phyloP scores from a whole-genome alignment of 2,113 vertebrate species.

The Tursiops truncatus region DNA sequence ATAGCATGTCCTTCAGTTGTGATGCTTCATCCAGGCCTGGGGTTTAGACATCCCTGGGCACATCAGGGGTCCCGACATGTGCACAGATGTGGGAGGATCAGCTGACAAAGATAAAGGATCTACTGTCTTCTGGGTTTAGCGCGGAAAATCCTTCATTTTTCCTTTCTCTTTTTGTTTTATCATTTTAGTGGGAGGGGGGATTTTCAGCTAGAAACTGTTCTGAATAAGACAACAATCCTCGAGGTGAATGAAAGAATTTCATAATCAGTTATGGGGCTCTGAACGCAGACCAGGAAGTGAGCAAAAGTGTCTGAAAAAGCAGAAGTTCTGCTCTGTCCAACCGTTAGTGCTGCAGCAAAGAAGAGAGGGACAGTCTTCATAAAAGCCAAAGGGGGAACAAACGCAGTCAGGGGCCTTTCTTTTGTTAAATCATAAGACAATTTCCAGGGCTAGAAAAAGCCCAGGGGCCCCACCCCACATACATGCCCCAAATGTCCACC shows the following conservation, averaged over 20 bases:
- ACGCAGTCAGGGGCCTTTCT: not conserved
- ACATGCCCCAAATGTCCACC: not conserved
- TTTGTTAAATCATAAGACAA: not conserved
- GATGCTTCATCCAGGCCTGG: not conserved
- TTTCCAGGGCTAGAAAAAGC: not conserved
- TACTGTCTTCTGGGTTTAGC: not conserved
- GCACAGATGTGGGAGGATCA: not conserved
- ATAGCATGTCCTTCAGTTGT: no score
- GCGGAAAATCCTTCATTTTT: not conserved
- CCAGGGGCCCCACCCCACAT: not conserved
- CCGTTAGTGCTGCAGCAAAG: not conserved
- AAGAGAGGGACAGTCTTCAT: not conserved
- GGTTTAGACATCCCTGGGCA: not conserved
- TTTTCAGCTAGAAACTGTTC: not conserved
- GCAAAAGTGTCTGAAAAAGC: conserved; percentile 7
- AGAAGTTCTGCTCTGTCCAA: not conserved
- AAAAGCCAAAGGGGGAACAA: not conserved
- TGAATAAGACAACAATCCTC: not conserved
- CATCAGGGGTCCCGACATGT: no score
- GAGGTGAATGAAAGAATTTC: not conserved
- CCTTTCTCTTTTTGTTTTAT: not conserved
- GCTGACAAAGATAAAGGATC: not conserved
- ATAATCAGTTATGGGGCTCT: not conserved
- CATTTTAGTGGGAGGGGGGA: not conserved
- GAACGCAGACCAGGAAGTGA: not conserved